Percentiles rank a stretch among this genome's conserved stretches.
These are phyloP conservation scores for Tachysurus fulvidraco DNA, from an alignment of 2,113 vertebrate genomes.

Conservation along the genomic window DNA sequence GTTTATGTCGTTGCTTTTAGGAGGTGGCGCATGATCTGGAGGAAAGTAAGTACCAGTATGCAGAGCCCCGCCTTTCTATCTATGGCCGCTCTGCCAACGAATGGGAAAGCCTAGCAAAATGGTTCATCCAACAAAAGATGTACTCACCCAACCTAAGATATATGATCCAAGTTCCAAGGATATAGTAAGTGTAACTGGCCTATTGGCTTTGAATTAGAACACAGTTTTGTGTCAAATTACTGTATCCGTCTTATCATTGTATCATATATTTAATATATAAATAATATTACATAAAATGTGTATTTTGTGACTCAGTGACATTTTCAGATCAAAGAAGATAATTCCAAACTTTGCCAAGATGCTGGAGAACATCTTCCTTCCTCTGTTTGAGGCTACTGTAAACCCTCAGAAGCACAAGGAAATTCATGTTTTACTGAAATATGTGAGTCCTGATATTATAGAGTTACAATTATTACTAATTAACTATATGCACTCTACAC, in stretches of 20 bases:
- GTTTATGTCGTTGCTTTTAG: constrained; percentile 63
- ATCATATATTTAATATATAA: too few relatives aligned
- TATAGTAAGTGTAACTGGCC: constrained; percentile 83
- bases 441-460: constrained; percentile 76
- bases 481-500: neutral
- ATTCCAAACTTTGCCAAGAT: constrained; percentile 89
- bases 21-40: constrained; percentile 91
- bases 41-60: constrained; percentile 94
- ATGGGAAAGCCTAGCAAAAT: constrained; percentile 84
- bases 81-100: constrained; percentile 87
- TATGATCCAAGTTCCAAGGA: constrained; percentile 96
- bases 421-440: constrained; percentile 90
- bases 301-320: constrained; percentile 80
- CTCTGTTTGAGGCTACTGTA: constrained; percentile 92
- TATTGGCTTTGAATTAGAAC: neutral
- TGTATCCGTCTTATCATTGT: too few relatives aligned
- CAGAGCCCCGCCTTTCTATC: constrained; percentile 92
- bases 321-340: constrained; percentile 90
- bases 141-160: constrained; percentile 95
- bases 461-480: neutral
- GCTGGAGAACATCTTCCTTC: constrained; percentile 94
- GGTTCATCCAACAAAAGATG: constrained; percentile 95
- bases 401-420: constrained; percentile 88
- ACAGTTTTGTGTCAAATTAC: neutral
- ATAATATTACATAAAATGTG: neutral